Conservation (phyloP, 2,113 vertebrate genomes). For the Crotalus helleri region DNA sequence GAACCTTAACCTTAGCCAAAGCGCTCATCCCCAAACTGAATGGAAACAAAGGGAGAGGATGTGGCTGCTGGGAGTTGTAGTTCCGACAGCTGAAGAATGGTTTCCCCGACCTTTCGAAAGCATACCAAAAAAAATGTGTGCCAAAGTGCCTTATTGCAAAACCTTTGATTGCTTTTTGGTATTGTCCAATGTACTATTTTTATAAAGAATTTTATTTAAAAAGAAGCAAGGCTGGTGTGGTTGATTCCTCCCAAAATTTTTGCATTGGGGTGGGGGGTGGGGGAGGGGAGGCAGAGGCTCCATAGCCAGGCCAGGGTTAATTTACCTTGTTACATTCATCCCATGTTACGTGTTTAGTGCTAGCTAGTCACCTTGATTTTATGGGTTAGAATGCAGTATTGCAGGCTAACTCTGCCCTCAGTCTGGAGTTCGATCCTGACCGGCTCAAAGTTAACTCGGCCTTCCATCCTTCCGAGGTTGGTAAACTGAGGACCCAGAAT, state of each 20-base stretch:
- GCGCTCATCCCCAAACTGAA: accelerated
- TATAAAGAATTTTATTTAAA: neutral
- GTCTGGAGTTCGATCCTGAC: no score
- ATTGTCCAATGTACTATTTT: neutral
- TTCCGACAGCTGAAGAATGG: neutral
- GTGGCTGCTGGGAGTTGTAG: neutral
- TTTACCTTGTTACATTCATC: neutral
- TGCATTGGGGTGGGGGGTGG: neutral
- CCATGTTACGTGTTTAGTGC: neutral
- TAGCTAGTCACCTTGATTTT: neutral
- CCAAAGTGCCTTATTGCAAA: neutral
- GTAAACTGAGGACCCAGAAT: no score
- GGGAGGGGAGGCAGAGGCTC: neutral
- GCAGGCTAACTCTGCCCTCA: no score
- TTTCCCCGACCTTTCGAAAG: neutral
- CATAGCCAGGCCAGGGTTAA: neutral
- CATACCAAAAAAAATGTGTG: neutral
- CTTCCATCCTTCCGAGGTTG: no score
- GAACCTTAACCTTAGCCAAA: neutral
- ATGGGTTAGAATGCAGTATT: neutral
- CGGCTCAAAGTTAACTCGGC: no score
- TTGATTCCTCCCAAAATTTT: neutral
- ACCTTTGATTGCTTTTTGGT: neutral
- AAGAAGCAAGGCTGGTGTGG: neutral
- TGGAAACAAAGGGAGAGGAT: neutral